Evolutionary conservation across 2,888 invertebrate species (phyloP), one percentile per base, ranked within the genome.

Genomic region (Limnephilus auricula): DNA sequence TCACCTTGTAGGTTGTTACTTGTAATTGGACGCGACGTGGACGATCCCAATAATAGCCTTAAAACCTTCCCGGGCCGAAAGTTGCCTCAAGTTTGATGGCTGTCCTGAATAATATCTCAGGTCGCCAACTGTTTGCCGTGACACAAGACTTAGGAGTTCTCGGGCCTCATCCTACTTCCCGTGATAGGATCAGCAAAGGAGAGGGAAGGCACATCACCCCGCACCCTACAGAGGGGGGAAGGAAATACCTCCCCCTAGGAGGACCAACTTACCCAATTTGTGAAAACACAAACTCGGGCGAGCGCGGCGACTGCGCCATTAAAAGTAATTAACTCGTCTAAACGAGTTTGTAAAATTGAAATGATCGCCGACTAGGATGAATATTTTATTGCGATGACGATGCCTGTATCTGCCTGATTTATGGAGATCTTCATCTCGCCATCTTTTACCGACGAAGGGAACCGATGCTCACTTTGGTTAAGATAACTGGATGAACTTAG

Each of bases 321-420:
- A 92, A 92, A 92, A 92, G 92, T 92, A 92, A 92, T 92, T 92
- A 92, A 92, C 92, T 92, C 89, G 79, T 90, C 89, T 86, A 91
- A 92, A 91, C 89, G 90, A 92, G 92, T 92, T 92, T 92, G 90
- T 92, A 89, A 92, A 92, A 92, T 92, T 92, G 92, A 92, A 92
- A 92, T 91, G 89, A 92, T 92, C 88, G 85, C 89, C 37, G 86
- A 50, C 40, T 79, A 86, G 87, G 91, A 91, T 92, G 92, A 92
- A 92, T 92, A 92, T 90, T 92, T 90, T 89, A 92, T 89, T 89
- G 89, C 90, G 87, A 65, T 80, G 87, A 65, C 82, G 78, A 79
- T 79, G 79, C 31, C 82, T 87, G 45, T 80, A 80, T 89, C 90
- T 50, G 91, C 50, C 45, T 90, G 82, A 91, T 90, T 91, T 91